Evolutionary conservation across 2,797 vertebrate genomes (phyloP), one percentile per base, ranked within the genome.

Genomic region (Rhynchotus rufescens): DNA sequence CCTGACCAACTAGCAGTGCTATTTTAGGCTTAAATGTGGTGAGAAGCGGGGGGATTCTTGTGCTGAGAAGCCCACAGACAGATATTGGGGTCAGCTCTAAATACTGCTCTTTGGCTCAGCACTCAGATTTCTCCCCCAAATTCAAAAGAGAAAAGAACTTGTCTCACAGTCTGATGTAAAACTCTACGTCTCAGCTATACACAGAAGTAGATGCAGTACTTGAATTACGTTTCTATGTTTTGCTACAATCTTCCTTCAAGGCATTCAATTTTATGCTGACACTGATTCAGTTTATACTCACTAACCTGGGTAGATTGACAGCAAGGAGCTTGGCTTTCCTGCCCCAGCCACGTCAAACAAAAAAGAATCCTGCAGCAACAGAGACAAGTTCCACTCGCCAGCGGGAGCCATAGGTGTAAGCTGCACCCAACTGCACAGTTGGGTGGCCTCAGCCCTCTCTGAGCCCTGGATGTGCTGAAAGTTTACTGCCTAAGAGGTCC

Each of bases 311-410:
- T 32, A 47, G 65, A 90, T 75, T 84, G 74, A 64, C 44, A 86
- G 68, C 30, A 57, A 93, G 44, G 23, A 90, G 65, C 25, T 92
- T 77, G 80, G 78, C 90, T 92, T 92, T 92, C 78, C 68, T 92
- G 68, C 51, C 40, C 57, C 44, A 84, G 81, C 84, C 84, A 92
- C 94, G 82, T 88, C 78, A 94, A 85, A 91, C 83, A 93, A 66
- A 86, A 88, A 89, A 79, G 49, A 76, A 73, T 64, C 67, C 83
- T 81, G 71, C 74, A 86, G 66, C 71, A 88, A 86, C 77, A 81
- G 32, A 86, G 52, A 78, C 40, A 71, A 86, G 26, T 26, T 22
- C 23, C 69, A 9, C 1, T 8, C 86, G 91, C 78, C 83, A 91
- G 32, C 38, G 92, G 80, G 86, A 92, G 76, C 57, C 57, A 67